Evolutionary conservation across 2,888 invertebrate genomes (phyloP).

Genomic region (Drosophila putrida): DNA sequence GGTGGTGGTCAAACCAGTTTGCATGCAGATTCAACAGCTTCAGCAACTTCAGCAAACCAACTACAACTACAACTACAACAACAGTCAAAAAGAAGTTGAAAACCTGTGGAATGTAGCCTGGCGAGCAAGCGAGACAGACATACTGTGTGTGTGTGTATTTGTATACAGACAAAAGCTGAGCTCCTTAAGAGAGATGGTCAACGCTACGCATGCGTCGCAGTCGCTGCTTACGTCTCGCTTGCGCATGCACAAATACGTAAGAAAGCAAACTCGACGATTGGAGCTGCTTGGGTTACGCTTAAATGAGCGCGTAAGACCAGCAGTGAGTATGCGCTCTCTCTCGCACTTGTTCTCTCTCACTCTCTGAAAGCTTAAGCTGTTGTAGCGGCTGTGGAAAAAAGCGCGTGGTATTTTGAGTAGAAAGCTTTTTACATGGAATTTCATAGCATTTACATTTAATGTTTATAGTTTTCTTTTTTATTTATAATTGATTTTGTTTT

Average conservation of each 20-base stretch:
- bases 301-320: slow-evolving; percentile 79
- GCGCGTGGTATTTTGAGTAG: slow-evolving; percentile 30
- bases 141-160: slow-evolving; percentile 4
- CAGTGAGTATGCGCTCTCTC: slow-evolving; percentile 44
- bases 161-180: slow-evolving; percentile 2
- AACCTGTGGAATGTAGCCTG: slow-evolving; percentile 39
- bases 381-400: slow-evolving; percentile 26
- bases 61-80: slow-evolving; percentile 10
- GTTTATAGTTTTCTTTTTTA: slow-evolving; percentile 23
- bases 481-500: slow-evolving; percentile 36
- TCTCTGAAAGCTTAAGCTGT: slow-evolving; percentile 16
- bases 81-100: neutral
- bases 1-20: slow-evolving; percentile 75
- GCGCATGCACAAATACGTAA: slow-evolving; percentile 2
- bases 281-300: slow-evolving; percentile 79
- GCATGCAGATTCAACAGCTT: slow-evolving; percentile 51
- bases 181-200: neutral
- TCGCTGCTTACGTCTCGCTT: slow-evolving; percentile 55
- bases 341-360: slow-evolving; percentile 3
- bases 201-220: slow-evolving; percentile 57
- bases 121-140: slow-evolving; percentile 34
- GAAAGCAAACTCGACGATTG: slow-evolving; percentile 19
- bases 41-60: slow-evolving; percentile 24
- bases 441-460: slow-evolving; percentile 11
- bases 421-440: slow-evolving; percentile 15